These are phyloP conservation scores for Pasiphila rectangulata DNA, from an alignment of 2,888 invertebrate species.

Conservation along the genomic window DNA sequence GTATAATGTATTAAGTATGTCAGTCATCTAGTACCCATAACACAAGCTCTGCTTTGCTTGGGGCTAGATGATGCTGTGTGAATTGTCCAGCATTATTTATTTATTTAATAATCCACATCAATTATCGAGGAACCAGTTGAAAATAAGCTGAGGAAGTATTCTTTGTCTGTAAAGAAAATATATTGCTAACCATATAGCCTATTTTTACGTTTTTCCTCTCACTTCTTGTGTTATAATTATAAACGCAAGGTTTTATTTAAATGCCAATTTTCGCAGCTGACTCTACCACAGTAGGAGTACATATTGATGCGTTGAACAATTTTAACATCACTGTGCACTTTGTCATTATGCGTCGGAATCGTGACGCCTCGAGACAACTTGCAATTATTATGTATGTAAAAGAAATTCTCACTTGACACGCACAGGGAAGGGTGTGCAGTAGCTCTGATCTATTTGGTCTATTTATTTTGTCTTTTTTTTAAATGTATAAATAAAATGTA, in stretches of 20 bases:
- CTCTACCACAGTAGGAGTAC: conserved; percentile 3
- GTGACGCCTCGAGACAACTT: conserved; percentile 80
- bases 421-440: conserved; percentile 55
- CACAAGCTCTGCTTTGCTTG: too few relatives aligned
- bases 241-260: not conserved
- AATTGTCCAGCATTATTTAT: too few relatives aligned
- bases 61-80: too few relatives aligned
- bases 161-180: not conserved
- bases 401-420: conserved; percentile 72
- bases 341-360: conserved; percentile 80
- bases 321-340: conserved; percentile 79
- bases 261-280: conserved; percentile 4
- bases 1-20: too few relatives aligned
- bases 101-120: too few relatives aligned
- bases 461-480: too few relatives aligned
- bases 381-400: conserved; percentile 80
- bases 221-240: not conserved
- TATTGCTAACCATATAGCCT: conserved; percentile 1
- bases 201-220: not conserved
- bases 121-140: too few relatives aligned
- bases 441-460: conserved; percentile 20
- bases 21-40: too few relatives aligned
- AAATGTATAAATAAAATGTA: too few relatives aligned
- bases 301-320: conserved; percentile 61
- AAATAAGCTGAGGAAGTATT: too few relatives aligned